Evolutionary conservation across 2,888 invertebrate genomes (phyloP).

Genomic region (Cabera pusaria): DNA sequence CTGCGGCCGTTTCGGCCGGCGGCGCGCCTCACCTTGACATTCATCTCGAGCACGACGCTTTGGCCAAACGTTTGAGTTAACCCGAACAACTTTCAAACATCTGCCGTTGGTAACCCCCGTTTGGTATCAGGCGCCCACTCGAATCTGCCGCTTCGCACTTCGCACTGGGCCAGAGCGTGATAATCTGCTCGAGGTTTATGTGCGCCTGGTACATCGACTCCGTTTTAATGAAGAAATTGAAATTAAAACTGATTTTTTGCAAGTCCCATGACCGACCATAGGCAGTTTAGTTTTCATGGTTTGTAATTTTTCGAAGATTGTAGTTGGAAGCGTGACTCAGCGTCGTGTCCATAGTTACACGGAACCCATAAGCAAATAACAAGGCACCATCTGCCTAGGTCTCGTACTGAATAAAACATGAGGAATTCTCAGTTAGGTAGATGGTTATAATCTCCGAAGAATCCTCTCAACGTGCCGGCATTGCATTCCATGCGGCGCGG

Average conservation of each 20-base stretch:
- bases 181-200: slow-evolving; percentile 41
- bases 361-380: slow-evolving; percentile 2
- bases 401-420: slow-evolving; percentile 22
- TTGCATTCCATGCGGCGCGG: slow-evolving; percentile 21
- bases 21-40: slow-evolving; percentile 83
- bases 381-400: slow-evolving; percentile 4
- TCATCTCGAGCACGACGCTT: slow-evolving; percentile 77
- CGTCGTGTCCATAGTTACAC: slow-evolving; percentile 3
- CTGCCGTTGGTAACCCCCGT: slow-evolving; percentile 42
- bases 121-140: slow-evolving; percentile 38
- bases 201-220: slow-evolving; percentile 43
- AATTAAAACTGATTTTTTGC: slow-evolving; percentile 34
- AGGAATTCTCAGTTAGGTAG: slow-evolving; percentile 9
- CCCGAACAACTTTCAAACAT: slow-evolving; percentile 58
- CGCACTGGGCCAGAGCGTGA: slow-evolving; percentile 35
- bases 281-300: background rate
- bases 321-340: slow-evolving; percentile 4
- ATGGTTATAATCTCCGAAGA: slow-evolving; percentile 18
- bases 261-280: too few species aligned
- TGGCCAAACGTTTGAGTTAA: slow-evolving; percentile 74
- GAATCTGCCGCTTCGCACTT: slow-evolving; percentile 42
- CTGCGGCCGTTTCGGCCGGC: slow-evolving; percentile 78
- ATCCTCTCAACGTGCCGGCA: slow-evolving; percentile 19
- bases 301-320: background rate
- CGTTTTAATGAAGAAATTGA: slow-evolving; percentile 45